phyloP scores from a whole-genome alignment of 2,797 vertebrate genomes.

The Chanos chanos region DNA sequence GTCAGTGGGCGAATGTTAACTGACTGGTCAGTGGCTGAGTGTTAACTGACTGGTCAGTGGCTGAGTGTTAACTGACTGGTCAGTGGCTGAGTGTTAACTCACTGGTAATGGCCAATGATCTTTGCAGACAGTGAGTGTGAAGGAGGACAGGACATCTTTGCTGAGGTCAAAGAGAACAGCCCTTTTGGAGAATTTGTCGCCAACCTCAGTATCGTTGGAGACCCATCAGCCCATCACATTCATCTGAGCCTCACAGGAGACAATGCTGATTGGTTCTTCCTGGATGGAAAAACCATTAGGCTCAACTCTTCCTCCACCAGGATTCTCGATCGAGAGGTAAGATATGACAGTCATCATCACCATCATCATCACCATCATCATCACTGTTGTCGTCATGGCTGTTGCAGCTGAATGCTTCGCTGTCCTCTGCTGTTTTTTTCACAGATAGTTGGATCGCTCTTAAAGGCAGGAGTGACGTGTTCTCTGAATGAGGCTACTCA shows the following conservation, averaged over 20 bases:
- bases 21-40: no score
- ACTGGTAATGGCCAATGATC: no score
- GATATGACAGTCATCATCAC: background rate
- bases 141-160: constrained; percentile 73
- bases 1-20: no score
- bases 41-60: no score
- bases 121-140: constrained; percentile 64
- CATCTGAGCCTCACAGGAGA: constrained; percentile 70
- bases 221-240: constrained; percentile 54
- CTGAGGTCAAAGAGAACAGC: constrained; percentile 78
- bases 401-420: background rate
- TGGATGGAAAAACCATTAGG: constrained; percentile 72
- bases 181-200: constrained; percentile 70
- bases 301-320: constrained; percentile 69
- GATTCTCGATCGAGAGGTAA: constrained; percentile 75
- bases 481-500: no score
- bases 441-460: no score
- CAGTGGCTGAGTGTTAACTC: no score
- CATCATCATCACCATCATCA: background rate
- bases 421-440: background rate
- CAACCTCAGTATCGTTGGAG: constrained; percentile 56
- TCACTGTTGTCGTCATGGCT: background rate
- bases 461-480: no score
- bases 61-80: no score
- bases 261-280: constrained; percentile 78